Percentiles rank a stretch among this genome's conserved stretches.
phyloP scores from a whole-genome alignment of 2,888 invertebrate species.

The Disparrhopalites patrizii region DNA sequence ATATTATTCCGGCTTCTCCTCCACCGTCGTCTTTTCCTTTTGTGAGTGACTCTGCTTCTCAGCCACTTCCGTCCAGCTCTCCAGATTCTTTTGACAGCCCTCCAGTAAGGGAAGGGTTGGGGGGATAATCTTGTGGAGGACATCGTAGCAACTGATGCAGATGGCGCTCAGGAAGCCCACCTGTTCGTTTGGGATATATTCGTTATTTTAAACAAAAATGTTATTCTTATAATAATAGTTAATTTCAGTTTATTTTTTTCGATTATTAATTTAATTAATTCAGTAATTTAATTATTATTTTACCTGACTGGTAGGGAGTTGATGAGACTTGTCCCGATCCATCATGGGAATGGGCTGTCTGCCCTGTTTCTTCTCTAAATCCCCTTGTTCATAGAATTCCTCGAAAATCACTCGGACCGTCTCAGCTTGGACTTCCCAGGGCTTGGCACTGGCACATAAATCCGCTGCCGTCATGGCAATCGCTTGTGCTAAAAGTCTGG shows the following conservation, averaged over 20 bases:
- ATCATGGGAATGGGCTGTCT: conserved; percentile 74
- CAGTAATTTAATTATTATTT: not conserved
- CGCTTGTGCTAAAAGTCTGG: conserved; percentile 65
- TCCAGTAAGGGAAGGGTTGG: conserved; percentile 65
- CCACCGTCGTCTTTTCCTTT: not conserved
- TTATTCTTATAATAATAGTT: not conserved
- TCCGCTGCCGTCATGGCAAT: conserved; percentile 81
- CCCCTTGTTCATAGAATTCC: conserved; percentile 75
- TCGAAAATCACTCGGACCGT: conserved; percentile 77
- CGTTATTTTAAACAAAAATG: not conserved
- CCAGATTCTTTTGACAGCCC: conserved; percentile 63
- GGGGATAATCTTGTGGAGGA: conserved; percentile 66
- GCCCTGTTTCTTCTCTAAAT: conserved; percentile 66
- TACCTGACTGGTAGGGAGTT: conserved; percentile 72
- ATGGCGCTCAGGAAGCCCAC: conserved; percentile 76
- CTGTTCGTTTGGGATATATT: too few species aligned
- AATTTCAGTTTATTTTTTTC: too few species aligned
- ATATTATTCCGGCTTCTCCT: too few species aligned
- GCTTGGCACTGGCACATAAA: conserved; percentile 76
- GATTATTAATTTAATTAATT: not conserved
- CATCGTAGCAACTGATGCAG: conserved; percentile 73
- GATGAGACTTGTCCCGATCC: conserved; percentile 68
- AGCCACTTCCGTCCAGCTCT: conserved; percentile 59
- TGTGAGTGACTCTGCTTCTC: conserved; percentile 51
- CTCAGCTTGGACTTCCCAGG: conserved; percentile 74